Evolutionary conservation across 2,113 vertebrate species (phyloP), one percentile per base, ranked within the genome.

Genomic region (Neogale vison): DNA sequence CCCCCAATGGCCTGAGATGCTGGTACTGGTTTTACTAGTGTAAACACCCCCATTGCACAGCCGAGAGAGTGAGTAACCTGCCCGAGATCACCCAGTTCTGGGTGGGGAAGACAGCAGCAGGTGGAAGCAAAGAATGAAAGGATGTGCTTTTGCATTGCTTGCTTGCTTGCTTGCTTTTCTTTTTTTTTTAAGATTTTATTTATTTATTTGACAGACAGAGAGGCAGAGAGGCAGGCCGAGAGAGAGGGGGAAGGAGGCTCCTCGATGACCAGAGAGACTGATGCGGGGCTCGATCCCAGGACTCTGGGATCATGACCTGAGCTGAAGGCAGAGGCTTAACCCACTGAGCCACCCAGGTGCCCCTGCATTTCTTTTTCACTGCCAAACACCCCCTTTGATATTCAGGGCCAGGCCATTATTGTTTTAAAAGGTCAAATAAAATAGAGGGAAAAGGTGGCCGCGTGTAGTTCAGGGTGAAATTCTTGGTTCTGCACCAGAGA

Each of bases 401-500:
- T 39, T 47, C 36, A 65, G 45, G 39, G 26, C 0, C 0, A 7
- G 23, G 47, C n/a, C 23, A 8, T 36, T 21, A 39, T n/a, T 39
- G 11, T 50, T 74, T 29, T 47, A 71, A 65, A 61, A 50, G 20
- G n/a, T 55, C 34, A 42, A 59, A 34, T 2, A 2, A 76, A 29
- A 39, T 4, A 12, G 50, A 34, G 34, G 23, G 13, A 21, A 50
- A 77, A 24, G 24, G 50, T 8, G 10, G 63, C 1, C 5, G 1
- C 2, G 2, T 21, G n/a, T 1, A 0, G 23, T 7, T 50, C 57
- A 7, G 31, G 3, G 55, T n/a, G 45, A 23, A 7, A 24, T 14
- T 50, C 31, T 21, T 24, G 57, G 55, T 47, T 79, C 61, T 77
- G 55, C 23, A 4, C 17, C 0, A 5, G n/a, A 47, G 7, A 15